Conservation (phyloP, 2,888 invertebrate species). For the Cerceris ruficornis region DNA sequence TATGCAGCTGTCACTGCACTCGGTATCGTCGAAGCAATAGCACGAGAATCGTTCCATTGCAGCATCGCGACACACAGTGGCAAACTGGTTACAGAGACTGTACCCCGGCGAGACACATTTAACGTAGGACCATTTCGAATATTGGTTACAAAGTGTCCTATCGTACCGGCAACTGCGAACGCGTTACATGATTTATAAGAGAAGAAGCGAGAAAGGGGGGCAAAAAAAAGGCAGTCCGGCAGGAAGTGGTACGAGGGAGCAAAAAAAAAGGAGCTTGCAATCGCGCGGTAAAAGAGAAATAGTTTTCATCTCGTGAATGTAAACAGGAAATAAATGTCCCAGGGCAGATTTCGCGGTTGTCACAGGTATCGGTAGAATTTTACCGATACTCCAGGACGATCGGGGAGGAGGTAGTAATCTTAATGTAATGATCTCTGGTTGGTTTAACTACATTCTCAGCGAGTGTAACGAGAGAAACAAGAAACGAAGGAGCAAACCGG, state of each 20-base stretch:
- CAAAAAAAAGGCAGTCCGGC: not conserved
- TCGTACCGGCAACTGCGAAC: not conserved
- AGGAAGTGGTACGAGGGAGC: not conserved
- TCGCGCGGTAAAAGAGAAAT: not conserved
- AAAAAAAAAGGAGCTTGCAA: not conserved
- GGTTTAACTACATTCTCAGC: constrained; percentile 43
- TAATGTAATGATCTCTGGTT: constrained; percentile 16
- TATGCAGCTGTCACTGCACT: constrained; percentile 58
- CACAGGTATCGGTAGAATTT: too few relatives aligned
- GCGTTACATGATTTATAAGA: constrained; percentile 5
- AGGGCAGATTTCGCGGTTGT: too few relatives aligned
- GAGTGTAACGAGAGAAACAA: constrained; percentile 41
- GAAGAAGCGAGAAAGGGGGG: not conserved
- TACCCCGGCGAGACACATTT: constrained; percentile 42
- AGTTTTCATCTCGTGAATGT: not conserved
- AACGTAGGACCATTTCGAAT: constrained; percentile 61
- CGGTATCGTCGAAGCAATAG: constrained; percentile 24
- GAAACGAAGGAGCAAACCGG: constrained; percentile 26
- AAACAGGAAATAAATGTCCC: too few relatives aligned
- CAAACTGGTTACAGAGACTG: constrained; percentile 24
- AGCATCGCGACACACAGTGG: constrained; percentile 16
- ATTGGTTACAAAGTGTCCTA: constrained; percentile 63
- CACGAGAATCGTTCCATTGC: constrained; percentile 10
- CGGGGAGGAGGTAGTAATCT: too few relatives aligned
- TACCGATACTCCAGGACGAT: too few relatives aligned